These are phyloP conservation scores for Drosophila funebris DNA, from an alignment of 1,140 invertebrate species.

Conservation along the genomic window DNA sequence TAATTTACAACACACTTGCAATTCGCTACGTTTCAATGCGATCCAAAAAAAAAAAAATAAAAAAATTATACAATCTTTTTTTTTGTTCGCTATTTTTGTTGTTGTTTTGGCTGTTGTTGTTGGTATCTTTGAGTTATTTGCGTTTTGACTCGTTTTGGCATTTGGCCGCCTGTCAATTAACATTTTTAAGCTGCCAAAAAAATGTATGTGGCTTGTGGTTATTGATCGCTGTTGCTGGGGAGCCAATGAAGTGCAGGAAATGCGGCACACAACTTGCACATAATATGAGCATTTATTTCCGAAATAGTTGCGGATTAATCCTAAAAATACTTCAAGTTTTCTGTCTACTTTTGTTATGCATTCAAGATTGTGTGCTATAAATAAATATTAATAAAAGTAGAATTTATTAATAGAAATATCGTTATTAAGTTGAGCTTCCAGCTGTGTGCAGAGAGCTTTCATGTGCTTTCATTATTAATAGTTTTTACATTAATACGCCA, in stretches of 20 bases:
- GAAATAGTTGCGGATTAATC: not conserved
- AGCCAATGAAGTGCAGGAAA: not conserved
- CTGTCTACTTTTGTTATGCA: not conserved
- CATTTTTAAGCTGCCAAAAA: conserved; percentile 37
- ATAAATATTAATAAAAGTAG: too few relatives aligned
- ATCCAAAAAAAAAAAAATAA: conserved; percentile 8
- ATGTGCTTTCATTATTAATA: too few relatives aligned
- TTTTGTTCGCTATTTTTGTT: not conserved
- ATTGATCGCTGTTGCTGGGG: conserved; percentile 1
- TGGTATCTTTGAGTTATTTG: conserved; percentile 60
- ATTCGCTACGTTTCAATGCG: conserved; percentile 14
- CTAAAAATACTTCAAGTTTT: not conserved
- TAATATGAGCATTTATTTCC: not conserved
- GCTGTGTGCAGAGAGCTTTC: too few relatives aligned
- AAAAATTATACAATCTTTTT: conserved; percentile 10
- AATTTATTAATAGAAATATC: too few relatives aligned
- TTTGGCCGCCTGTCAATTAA: conserved; percentile 69
- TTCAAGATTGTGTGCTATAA: not conserved
- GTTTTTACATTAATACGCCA: too few relatives aligned
- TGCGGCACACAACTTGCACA: not conserved
- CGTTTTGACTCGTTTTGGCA: conserved; percentile 65
- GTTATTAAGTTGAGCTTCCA: too few relatives aligned
- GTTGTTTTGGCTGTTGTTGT: conserved; percentile 9
- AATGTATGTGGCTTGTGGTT: conserved; percentile 23
- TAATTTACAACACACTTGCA: conserved; percentile 76